Percentiles rank a stretch among this genome's conserved stretches.
Conservation (phyloP, 2,888 invertebrate genomes). For the Seladonia tumulorum region DNA sequence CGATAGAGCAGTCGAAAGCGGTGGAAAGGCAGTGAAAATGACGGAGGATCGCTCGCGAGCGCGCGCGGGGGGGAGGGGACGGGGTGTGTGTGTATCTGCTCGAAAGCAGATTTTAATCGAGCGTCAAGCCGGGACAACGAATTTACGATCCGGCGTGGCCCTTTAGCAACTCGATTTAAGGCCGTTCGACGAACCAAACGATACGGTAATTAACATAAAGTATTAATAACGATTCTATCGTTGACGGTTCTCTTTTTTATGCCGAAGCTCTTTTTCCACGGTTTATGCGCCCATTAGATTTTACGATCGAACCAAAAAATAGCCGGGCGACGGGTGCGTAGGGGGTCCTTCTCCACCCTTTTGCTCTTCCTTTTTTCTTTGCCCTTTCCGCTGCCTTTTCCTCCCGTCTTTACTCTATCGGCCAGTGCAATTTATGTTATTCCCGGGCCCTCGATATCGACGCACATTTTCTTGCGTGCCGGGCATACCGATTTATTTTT, state of each 20-base stretch:
- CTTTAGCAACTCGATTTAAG: conserved; percentile 80
- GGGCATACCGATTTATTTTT: not conserved
- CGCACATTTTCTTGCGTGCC: not conserved
- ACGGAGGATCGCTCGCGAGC: conserved; percentile 3
- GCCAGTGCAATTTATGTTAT: conserved; percentile 29
- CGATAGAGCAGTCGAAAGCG: conserved; percentile 44
- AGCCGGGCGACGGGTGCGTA: conserved; percentile 74
- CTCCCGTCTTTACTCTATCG: conserved; percentile 37
- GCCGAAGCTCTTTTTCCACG: conserved; percentile 80
- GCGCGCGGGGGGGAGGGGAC: not conserved
- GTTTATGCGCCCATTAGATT: conserved; percentile 83
- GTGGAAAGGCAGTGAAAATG: conserved; percentile 56
- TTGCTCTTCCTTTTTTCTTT: conserved; percentile 53
- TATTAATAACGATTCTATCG: conserved; percentile 81
- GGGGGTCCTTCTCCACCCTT: conserved; percentile 61
- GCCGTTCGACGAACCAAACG: conserved; percentile 79
- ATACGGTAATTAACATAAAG: conserved; percentile 83
- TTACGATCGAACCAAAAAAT: conserved; percentile 83
- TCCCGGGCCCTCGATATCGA: not conserved
- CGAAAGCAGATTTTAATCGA: conserved; percentile 80
- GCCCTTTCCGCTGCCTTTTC: conserved; percentile 26
- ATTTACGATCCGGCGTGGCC: conserved; percentile 79
- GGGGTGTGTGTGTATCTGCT: conserved; percentile 32
- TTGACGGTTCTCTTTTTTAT: conserved; percentile 78
- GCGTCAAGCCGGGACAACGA: conserved; percentile 76